phyloP scores from a whole-genome alignment of 2,888 invertebrate genomes.

The Trissoscelio sp. region DNA sequence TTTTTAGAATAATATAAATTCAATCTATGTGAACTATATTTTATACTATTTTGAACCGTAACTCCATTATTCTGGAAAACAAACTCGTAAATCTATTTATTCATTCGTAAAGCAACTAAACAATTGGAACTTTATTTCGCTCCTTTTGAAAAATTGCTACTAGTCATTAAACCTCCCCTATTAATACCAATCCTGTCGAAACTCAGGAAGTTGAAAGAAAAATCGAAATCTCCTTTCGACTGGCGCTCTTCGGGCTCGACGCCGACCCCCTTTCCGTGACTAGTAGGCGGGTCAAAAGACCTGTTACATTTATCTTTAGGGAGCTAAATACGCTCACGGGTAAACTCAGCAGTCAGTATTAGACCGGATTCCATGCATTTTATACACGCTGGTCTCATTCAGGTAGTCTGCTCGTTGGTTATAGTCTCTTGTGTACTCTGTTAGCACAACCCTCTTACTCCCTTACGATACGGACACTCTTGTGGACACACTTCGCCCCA shows the following conservation, averaged over 20 bases:
- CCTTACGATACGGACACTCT: conserved; percentile 71
- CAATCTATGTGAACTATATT: no score
- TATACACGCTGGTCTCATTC: conserved; percentile 80
- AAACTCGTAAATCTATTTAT: neutral
- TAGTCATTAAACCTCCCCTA: conserved; percentile 44
- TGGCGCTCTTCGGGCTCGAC: conserved; percentile 32
- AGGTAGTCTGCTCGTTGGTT: conserved; percentile 74
- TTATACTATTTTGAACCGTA: no score
- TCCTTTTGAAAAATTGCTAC: neutral
- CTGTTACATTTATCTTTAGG: conserved; percentile 79
- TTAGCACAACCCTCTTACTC: conserved; percentile 57
- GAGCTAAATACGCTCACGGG: conserved; percentile 76
- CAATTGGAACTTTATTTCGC: neutral
- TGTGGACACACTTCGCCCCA: conserved; percentile 76
- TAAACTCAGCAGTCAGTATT: conserved; percentile 75
- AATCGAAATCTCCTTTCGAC: conserved; percentile 34
- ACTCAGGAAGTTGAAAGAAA: conserved; percentile 12
- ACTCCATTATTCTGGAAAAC: neutral
- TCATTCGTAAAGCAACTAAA: neutral
- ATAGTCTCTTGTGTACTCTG: conserved; percentile 71
- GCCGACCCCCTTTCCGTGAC: conserved; percentile 66
- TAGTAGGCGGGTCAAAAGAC: conserved; percentile 70
- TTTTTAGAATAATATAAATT: no score
- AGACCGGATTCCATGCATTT: conserved; percentile 82
- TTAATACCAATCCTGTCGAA: conserved; percentile 36